Evolutionary conservation across 2,888 invertebrate species (phyloP).

Genomic region (Nomada goodeniana): DNA sequence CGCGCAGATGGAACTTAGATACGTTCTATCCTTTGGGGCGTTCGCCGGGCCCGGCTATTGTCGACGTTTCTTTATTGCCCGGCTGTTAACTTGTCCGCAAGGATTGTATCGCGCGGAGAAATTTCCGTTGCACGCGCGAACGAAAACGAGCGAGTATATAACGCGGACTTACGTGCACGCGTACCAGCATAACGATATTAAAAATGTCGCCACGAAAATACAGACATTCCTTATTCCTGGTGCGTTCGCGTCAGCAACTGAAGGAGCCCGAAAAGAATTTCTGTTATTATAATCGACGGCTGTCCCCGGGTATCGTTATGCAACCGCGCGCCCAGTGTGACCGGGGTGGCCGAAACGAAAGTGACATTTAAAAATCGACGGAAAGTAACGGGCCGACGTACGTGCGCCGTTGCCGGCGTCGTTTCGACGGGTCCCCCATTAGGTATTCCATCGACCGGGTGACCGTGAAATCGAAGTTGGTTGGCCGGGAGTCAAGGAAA

Average conservation of each 20-base stretch:
- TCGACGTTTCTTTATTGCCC: constrained; percentile 8
- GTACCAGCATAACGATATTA: too few relatives aligned
- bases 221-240: too few relatives aligned
- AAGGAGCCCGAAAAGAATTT: too few relatives aligned
- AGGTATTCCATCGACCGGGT: constrained; percentile 59
- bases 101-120: too few relatives aligned
- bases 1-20: constrained; percentile 42
- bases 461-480: constrained; percentile 67
- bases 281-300: too few relatives aligned
- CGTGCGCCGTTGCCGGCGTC: not conserved
- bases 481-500: constrained; percentile 62
- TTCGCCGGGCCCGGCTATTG: constrained; percentile 6
- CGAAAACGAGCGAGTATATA: too few relatives aligned
- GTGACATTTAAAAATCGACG: constrained; percentile 7
- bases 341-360: constrained; percentile 19
- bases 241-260: too few relatives aligned
- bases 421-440: constrained; percentile 52
- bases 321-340: constrained; percentile 1
- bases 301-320: not conserved
- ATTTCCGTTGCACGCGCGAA: too few relatives aligned
- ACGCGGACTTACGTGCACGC: too few relatives aligned
- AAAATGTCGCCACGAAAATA: too few relatives aligned
- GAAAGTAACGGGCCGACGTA: constrained; percentile 28
- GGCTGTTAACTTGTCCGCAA: not conserved
- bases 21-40: not conserved